Conservation (phyloP, 2,888 invertebrate species). For the Scaptomyza reducta region DNA sequence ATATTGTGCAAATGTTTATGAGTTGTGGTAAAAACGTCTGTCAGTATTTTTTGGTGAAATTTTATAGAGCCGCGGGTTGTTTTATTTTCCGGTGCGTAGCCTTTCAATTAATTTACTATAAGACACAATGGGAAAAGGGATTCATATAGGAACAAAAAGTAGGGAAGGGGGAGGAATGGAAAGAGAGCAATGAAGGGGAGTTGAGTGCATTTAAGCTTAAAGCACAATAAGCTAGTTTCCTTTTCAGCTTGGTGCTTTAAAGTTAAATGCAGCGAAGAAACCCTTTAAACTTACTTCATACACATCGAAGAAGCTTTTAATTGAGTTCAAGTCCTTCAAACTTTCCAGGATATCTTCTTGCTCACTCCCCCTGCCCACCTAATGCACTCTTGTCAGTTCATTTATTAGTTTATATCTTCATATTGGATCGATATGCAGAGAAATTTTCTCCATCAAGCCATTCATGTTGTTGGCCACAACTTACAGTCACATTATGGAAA, state of each 20-base stretch:
- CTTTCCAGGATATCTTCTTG: not conserved
- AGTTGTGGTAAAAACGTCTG: constrained; percentile 64
- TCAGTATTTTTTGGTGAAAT: constrained; percentile 50
- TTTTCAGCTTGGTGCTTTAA: too few species aligned
- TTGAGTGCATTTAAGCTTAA: not conserved
- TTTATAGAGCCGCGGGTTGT: constrained; percentile 40
- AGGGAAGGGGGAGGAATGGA: not conserved
- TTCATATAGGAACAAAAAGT: not conserved
- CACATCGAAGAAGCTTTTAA: too few species aligned
- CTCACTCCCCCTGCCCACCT: too few species aligned
- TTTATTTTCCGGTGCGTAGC: constrained; percentile 31
- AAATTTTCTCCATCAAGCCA: too few species aligned
- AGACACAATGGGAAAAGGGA: constrained; percentile 14
- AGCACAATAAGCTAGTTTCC: not conserved
- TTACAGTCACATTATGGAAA: constrained; percentile 60
- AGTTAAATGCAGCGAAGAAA: too few species aligned
- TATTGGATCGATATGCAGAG: constrained; percentile 28
- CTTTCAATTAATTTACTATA: constrained; percentile 45
- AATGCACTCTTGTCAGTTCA: constrained; percentile 5
- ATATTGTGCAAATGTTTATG: constrained; percentile 61
- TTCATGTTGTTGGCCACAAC: constrained; percentile 35
- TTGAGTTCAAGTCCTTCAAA: not conserved
- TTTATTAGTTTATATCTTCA: constrained; percentile 15
- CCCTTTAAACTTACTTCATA: too few species aligned
- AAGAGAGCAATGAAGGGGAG: too few species aligned